Percentiles rank a stretch among this genome's conserved stretches.
These are phyloP conservation scores for Drosophila kuntzei DNA, from an alignment of 2,888 invertebrate genomes.

Conservation along the genomic window DNA sequence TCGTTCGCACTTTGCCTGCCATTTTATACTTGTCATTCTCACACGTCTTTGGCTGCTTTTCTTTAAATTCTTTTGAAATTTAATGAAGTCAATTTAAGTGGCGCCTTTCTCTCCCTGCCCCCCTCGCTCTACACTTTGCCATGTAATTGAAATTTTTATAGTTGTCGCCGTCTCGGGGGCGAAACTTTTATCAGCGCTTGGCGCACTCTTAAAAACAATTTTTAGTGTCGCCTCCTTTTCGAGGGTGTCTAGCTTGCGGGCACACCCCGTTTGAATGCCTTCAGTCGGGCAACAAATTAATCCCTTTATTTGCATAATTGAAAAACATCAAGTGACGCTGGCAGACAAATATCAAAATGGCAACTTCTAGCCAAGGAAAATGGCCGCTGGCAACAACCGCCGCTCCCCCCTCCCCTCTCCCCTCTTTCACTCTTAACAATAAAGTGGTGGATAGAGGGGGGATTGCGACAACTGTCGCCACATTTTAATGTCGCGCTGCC, in stretches of 20 bases:
- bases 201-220: conserved; percentile 75
- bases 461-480: conserved; percentile 63
- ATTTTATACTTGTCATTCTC: conserved; percentile 31
- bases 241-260: conserved; percentile 6
- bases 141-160: conserved; percentile 80
- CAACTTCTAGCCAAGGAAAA: conserved; percentile 45
- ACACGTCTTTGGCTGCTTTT: conserved; percentile 43
- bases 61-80: conserved; percentile 62
- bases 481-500: conserved; percentile 68
- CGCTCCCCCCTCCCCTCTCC: no score
- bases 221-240: conserved; percentile 32
- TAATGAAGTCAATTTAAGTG: conserved; percentile 73
- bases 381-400: conserved; percentile 48
- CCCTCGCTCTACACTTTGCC: conserved; percentile 11
- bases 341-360: conserved; percentile 70
- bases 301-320: conserved; percentile 84
- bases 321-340: conserved; percentile 75
- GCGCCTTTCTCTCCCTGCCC: background rate
- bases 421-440: conserved; percentile 2
- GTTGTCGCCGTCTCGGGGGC: conserved; percentile 58
- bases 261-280: conserved; percentile 8
- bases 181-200: conserved; percentile 65
- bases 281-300: conserved; percentile 73
- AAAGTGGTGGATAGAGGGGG: conserved; percentile 1
- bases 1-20: conserved; percentile 3